phyloP scores from a whole-genome alignment of 53 echinoderm and acorn worm genomes.

The Echinarachnius parma region DNA sequence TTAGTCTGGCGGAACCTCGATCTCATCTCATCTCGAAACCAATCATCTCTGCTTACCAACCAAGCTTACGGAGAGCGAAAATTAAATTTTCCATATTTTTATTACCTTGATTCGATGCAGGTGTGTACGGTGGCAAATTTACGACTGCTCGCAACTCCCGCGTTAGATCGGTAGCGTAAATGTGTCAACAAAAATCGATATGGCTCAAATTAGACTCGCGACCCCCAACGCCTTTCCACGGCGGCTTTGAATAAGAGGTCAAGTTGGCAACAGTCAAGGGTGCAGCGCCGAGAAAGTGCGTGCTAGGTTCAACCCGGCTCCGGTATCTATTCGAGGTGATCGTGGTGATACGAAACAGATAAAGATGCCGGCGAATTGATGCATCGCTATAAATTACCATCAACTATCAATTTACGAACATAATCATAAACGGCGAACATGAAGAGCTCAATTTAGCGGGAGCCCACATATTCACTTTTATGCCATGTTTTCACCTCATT shows the following conservation, averaged over 20 bases:
- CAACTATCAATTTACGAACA: slow-evolving; percentile 36
- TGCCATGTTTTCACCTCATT: slow-evolving; percentile 32
- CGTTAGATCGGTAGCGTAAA: slow-evolving; percentile 22
- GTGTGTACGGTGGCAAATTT: slow-evolving; percentile 35
- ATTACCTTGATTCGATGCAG: slow-evolving; percentile 32
- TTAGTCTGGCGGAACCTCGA: no score
- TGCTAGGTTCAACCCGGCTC: slow-evolving; percentile 33
- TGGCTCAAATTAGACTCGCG: slow-evolving; percentile 32
- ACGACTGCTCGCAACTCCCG: slow-evolving; percentile 18
- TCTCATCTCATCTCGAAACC: slow-evolving; percentile 28
- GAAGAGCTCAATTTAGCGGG: slow-evolving; percentile 24
- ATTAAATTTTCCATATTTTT: slow-evolving; percentile 26
- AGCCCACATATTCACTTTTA: slow-evolving; percentile 17
- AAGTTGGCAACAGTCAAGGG: slow-evolving; percentile 40
- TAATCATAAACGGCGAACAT: no score
- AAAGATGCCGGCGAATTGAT: slow-evolving; percentile 22
- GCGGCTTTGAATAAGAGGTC: slow-evolving; percentile 27
- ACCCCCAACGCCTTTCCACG: slow-evolving; percentile 42
- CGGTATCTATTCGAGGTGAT: slow-evolving; percentile 8
- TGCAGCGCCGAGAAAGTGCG: slow-evolving; percentile 43
- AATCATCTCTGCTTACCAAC: slow-evolving; percentile 14
- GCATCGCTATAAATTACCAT: slow-evolving; percentile 30
- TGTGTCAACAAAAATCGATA: slow-evolving; percentile 42
- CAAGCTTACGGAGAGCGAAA: slow-evolving; percentile 21
- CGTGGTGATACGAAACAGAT: no score